phyloP scores from a whole-genome alignment of 30 jellyfish, hydroid and myxozoan genomes.

The Calvadosia cruxmelitensis region DNA sequence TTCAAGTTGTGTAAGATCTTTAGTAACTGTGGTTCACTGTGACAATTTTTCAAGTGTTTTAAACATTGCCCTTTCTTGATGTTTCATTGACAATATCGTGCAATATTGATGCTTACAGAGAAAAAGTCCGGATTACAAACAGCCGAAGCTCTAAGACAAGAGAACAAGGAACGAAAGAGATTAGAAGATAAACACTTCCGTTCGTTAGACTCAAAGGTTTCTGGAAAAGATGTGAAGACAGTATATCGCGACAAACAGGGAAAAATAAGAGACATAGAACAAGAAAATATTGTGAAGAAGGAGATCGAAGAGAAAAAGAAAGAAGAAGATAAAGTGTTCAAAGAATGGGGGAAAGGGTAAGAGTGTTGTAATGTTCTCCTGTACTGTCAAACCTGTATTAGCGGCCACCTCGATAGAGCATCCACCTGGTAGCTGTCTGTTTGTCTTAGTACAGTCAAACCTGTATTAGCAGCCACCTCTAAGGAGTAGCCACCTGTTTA shows the following conservation, averaged over 20 bases:
- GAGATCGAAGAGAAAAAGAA: slow-evolving; percentile 58
- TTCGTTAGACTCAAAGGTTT: slow-evolving; percentile 28
- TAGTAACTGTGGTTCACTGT: too few relatives aligned
- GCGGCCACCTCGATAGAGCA: too few relatives aligned
- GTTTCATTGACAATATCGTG: too few relatives aligned
- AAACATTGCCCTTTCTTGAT: too few relatives aligned
- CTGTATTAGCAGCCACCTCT: too few relatives aligned
- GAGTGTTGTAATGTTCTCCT: too few relatives aligned
- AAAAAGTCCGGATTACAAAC: slow-evolving; percentile 69
- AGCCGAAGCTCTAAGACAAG: slow-evolving; percentile 43
- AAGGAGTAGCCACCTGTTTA: too few relatives aligned
- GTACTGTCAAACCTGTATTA: too few relatives aligned
- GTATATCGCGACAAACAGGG: slow-evolving; percentile 87
- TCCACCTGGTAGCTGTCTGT: too few relatives aligned
- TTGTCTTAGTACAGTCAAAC: too few relatives aligned
- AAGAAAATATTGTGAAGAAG: slow-evolving; percentile 43
- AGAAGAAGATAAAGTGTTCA: slow-evolving; percentile 35
- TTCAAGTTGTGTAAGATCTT: too few relatives aligned
- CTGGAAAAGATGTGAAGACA: slow-evolving; percentile 75
- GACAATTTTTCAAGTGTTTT: too few relatives aligned
- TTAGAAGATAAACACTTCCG: slow-evolving; percentile 29
- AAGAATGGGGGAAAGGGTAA: slow-evolving; percentile 95
- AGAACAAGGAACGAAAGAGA: slow-evolving; percentile 26
- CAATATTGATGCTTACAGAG: slow-evolving; percentile 22
- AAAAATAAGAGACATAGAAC: slow-evolving; percentile 47